phyloP scores from a whole-genome alignment of 2,113 vertebrate genomes.

The Grammomys dolichurus region DNA sequence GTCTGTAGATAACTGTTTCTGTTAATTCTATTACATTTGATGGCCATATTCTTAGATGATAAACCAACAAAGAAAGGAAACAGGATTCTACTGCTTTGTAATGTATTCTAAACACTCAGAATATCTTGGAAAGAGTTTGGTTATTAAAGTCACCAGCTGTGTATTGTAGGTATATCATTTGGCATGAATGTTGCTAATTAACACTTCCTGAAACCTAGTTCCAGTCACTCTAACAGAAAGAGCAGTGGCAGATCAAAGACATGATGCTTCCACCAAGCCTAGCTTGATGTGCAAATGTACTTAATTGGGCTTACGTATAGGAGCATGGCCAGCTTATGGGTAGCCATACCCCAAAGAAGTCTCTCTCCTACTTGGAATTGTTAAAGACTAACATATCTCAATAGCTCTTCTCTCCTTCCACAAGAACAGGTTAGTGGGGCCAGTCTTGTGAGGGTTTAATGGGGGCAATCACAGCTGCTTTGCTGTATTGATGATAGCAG shows the following conservation, averaged over 20 bases:
- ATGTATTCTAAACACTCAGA: background rate
- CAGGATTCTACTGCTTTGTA: background rate
- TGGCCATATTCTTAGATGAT: background rate
- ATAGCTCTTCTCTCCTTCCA: background rate
- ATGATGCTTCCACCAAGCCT: background rate
- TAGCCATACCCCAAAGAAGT: background rate
- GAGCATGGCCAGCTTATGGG: background rate
- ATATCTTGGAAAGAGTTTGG: background rate
- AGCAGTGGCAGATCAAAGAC: background rate
- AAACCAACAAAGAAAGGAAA: background rate
- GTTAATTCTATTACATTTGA: background rate
- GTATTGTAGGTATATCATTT: background rate
- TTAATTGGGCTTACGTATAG: background rate
- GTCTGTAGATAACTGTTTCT: background rate
- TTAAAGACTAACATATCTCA: background rate
- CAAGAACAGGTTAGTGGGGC: background rate
- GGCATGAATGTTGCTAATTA: background rate
- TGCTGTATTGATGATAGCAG: background rate
- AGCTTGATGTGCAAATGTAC: background rate
- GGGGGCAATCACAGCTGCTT: too few species aligned
- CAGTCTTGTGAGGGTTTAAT: background rate
- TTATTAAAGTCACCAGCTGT: background rate
- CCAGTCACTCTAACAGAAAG: background rate
- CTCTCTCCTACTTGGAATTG: background rate
- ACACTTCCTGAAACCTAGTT: background rate